Evolutionary conservation across 2,113 vertebrate genomes (phyloP), one percentile per base, ranked within the genome.

Genomic region (Calidris pugnax): DNA sequence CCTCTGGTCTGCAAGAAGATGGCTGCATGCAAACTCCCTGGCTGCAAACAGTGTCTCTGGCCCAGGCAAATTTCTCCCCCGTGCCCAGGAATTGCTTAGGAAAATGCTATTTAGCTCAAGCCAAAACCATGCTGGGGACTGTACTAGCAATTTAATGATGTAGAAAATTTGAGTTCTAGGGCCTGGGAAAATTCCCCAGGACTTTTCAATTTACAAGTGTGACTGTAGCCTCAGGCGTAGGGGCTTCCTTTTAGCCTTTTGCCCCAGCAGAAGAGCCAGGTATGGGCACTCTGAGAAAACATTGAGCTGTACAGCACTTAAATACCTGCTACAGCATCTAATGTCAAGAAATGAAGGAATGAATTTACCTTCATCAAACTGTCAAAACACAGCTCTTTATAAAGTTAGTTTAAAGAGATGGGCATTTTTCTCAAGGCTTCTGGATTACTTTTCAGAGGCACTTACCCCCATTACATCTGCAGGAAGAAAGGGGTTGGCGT

Each of bases 151-250:
- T 39, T 95, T 89, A 95, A 93, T 85, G 74, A 87, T 79, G 74
- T 73, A 96, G 82, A 94, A 94, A 96, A 95, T 91, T 75, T 85
- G 69, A 75, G 77, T 89, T 91, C 77, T 51, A 68, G 43, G 59
- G 67, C 57, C 66, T 91, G 66, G 69, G 75, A 95, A 95, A 82
- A 79, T 60, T 90, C 63, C 30, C 47, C 1, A 1, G 27, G n/a
- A 79, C 48, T 78, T 22, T 37, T 93, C 71, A 7, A 85, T 75
- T 72, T 89, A 63, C 43, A 47, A 19, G 14, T 12, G 62, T 60
- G 64, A 27, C 30, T 60, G 64, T 37, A 75, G 43, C 47, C 26
- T 68, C 69, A 82, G 55, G n/a, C 3, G 24, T 50, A 80, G 28
- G 41, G 59, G 3, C n/a, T 86, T 91, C 45, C 22, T 69, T 86